These are phyloP conservation scores for Melieria omissa DNA, from an alignment of 2,888 invertebrate genomes.

Conservation along the genomic window DNA sequence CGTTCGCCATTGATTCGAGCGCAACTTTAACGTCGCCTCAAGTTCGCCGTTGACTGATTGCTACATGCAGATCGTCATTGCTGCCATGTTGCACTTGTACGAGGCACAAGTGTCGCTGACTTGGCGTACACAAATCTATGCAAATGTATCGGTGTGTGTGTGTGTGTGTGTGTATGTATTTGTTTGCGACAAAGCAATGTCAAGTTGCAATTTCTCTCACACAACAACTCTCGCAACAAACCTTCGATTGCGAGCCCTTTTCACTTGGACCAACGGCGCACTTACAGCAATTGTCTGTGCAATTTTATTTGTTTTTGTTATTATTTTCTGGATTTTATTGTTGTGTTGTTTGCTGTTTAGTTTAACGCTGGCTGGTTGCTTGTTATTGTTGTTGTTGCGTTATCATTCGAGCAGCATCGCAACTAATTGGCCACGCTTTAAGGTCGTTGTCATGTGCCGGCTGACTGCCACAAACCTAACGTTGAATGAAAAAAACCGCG, in stretches of 20 bases:
- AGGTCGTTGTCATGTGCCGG: slow-evolving; percentile 56
- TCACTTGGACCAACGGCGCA: no score
- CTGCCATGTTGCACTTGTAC: slow-evolving; percentile 37
- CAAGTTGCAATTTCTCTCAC: no score
- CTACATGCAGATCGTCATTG: slow-evolving; percentile 64
- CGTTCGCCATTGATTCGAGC: no score
- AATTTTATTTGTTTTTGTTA: slow-evolving; percentile 27
- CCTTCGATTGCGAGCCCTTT: no score
- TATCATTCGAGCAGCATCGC: slow-evolving; percentile 30
- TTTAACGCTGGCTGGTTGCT: not conserved
- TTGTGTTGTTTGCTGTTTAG: slow-evolving; percentile 38
- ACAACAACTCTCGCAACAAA: no score
- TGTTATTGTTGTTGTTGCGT: not conserved
- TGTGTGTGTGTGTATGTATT: no score
- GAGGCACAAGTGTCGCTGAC: slow-evolving; percentile 33
- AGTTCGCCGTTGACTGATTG: slow-evolving; percentile 56
- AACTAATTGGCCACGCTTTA: slow-evolving; percentile 63
- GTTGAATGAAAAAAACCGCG: no score
- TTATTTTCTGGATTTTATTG: slow-evolving; percentile 26
- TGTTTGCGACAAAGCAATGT: no score
- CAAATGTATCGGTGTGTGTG: no score
- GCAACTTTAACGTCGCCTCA: no score
- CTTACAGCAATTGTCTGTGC: slow-evolving; percentile 32
- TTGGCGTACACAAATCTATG: not conserved
- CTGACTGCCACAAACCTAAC: no score